phyloP scores from a whole-genome alignment of 2,888 invertebrate species.

The Loripinus fragilis region DNA sequence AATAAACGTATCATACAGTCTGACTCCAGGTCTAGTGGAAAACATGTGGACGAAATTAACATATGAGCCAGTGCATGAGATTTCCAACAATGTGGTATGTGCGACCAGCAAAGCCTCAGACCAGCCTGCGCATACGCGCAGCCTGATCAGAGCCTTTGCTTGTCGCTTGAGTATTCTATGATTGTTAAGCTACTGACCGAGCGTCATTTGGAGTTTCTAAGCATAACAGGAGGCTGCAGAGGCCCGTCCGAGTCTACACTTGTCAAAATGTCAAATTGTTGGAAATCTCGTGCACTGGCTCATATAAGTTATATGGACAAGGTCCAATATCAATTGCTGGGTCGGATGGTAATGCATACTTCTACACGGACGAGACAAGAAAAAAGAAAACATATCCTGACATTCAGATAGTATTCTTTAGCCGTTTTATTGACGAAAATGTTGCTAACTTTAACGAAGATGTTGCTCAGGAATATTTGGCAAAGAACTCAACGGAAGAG shows the following conservation, averaged over 20 bases:
- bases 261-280: too few species aligned
- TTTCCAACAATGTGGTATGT: too few species aligned
- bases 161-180: too few species aligned
- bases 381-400: slow-evolving; percentile 30
- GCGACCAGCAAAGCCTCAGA: too few species aligned
- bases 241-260: too few species aligned
- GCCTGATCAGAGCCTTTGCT: too few species aligned
- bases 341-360: slow-evolving; percentile 25
- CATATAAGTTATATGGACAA: neutral
- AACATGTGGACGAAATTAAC: slow-evolving; percentile 8
- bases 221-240: too few species aligned
- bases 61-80: too few species aligned
- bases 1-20: slow-evolving; percentile 20
- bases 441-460: neutral
- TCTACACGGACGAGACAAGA: slow-evolving; percentile 19
- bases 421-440: neutral
- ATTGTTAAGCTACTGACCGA: too few species aligned
- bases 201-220: too few species aligned
- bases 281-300: too few species aligned
- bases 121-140: too few species aligned
- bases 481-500: slow-evolving; percentile 68
- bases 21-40: neutral
- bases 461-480: neutral
- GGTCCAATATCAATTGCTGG: slow-evolving; percentile 16
- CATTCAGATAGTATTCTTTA: slow-evolving; percentile 29